Evolutionary conservation across 2,113 vertebrate genomes (phyloP), one percentile per base, ranked within the genome.

Genomic region (Agapornis roseicollis): DNA sequence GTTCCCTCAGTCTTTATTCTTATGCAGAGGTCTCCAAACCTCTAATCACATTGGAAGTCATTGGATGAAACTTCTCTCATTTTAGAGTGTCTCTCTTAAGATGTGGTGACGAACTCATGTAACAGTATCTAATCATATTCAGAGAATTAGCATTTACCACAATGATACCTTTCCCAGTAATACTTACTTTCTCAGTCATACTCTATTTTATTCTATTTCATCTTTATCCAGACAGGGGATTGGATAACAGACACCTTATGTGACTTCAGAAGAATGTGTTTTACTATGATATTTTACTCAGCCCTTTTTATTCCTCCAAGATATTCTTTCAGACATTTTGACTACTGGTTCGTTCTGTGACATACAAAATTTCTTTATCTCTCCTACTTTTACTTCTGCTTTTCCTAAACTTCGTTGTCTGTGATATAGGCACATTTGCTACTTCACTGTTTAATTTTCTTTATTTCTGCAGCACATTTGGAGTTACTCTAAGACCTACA

Each of bases 191-290:
- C 49, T 80, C 35, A 39, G 17, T 60, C 31, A 49, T 20, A 27
- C 17, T 76, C 8, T 24, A 27, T 39, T 74, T 91, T 41, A 58
- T n/a, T 58, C 11, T 42, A 39, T 78, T 50, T 35, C 31, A 35
- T 35, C 25, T 72, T 72, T 35, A 85, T 56, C 47, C 47, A 82
- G 4, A 4, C 8, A 39, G 47, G 10, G 27, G 3, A 53, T 10
- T 46, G 58, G 22, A 41, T 41, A 27, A 60, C 1, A 1, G 41
- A 55, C 24, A 50, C 15, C 17, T 71, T 55, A 39, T 0, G 0
- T 61, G 27, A 63, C 49, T 69, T 14, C 65, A 79, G 72, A 86
- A 16, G 37, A 47, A n/a, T 47, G 33, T 19, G 23, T 37, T 92
- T 79, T 86, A 52, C 29, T 41, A 6, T 13, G 6, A 9, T n/a